Percentiles rank a stretch among this genome's conserved stretches.
Conservation (phyloP, 2,113 vertebrate species). For the Isurus oxyrinchus region DNA sequence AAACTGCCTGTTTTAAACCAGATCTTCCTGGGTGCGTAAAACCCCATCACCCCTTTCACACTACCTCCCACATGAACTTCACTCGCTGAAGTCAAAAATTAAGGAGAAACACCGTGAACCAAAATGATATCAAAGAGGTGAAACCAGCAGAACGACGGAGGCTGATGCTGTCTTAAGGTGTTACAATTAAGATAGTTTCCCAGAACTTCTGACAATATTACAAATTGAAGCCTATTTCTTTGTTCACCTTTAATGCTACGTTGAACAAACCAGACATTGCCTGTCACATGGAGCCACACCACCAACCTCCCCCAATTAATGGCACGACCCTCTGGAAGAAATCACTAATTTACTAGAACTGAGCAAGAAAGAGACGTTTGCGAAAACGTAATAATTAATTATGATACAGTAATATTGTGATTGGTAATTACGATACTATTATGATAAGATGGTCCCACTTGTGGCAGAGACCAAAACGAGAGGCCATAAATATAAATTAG, state of each 20-base stretch:
- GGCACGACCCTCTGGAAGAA: neutral
- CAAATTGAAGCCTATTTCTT: neutral
- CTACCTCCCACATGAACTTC: neutral
- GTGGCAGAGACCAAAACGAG: neutral
- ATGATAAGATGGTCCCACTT: neutral
- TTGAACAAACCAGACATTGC: neutral
- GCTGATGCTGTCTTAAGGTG: neutral
- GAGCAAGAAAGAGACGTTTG: neutral
- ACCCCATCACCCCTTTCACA: no score
- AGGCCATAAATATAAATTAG: neutral
- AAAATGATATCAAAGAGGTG: neutral
- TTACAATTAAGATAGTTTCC: neutral
- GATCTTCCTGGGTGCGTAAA: no score
- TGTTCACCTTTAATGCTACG: neutral
- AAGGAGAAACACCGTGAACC: no score
- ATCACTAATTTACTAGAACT: neutral
- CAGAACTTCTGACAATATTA: neutral
- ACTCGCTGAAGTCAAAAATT: neutral
- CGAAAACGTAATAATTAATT: neutral
- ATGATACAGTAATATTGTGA: neutral
- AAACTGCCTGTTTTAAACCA: neutral
- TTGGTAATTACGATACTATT: neutral
- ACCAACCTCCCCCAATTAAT: neutral
- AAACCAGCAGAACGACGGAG: neutral
- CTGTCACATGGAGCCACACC: neutral